Conservation (phyloP, 2,888 invertebrate species). For the Agonopterix alstromeriana region DNA sequence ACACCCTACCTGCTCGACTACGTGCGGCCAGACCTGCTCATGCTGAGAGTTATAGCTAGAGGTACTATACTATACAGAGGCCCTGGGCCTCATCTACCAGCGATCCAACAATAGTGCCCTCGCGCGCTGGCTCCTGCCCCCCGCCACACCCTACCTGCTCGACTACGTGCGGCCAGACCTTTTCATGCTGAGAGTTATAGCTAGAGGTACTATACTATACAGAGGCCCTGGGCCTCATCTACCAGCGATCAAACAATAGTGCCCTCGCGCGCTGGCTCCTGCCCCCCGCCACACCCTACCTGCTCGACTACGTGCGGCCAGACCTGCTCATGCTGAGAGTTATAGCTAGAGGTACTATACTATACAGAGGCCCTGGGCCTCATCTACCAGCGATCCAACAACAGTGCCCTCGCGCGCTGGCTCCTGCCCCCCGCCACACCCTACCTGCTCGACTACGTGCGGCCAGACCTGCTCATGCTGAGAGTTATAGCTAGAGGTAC, state of each 20-base stretch:
- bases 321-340: conserved; percentile 91
- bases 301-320: conserved; percentile 93
- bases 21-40: conserved; percentile 92
- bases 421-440: conserved; percentile 93
- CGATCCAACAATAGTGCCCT: conserved; percentile 89
- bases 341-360: conserved; percentile 80
- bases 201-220: conserved; percentile 75
- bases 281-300: conserved; percentile 92
- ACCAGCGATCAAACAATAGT: conserved; percentile 88
- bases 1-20: conserved; percentile 94
- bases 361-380: conserved; percentile 87
- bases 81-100: conserved; percentile 95
- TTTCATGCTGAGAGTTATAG: conserved; percentile 86
- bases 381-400: conserved; percentile 91
- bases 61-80: conserved; percentile 70
- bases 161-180: conserved; percentile 96
- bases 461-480: conserved; percentile 93
- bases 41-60: conserved; percentile 87
- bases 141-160: conserved; percentile 91
- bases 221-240: conserved; percentile 94
- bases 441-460: conserved; percentile 91
- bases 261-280: conserved; percentile 94
- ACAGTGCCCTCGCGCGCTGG: conserved; percentile 92
- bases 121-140: conserved; percentile 93
- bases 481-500: conserved; percentile 85